phyloP scores from a whole-genome alignment of 2,797 vertebrate genomes.

The Poeciliopsis infans region DNA sequence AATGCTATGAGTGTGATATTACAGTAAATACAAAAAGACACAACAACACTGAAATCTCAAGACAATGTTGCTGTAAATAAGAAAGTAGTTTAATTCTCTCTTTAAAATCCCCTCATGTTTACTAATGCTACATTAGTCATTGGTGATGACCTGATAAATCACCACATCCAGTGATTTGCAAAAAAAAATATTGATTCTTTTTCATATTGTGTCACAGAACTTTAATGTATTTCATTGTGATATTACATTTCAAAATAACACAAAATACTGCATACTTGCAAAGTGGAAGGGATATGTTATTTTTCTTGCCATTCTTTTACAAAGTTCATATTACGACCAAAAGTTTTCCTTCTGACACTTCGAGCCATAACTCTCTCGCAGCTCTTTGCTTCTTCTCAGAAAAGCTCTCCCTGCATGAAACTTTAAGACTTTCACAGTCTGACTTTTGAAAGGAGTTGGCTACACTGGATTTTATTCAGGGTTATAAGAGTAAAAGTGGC shows the following conservation, averaged over 20 bases:
- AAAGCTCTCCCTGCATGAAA: not conserved
- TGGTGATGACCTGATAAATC: constrained; percentile 44
- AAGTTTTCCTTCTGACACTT: not conserved
- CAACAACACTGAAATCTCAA: constrained; percentile 31
- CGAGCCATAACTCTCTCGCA: not conserved
- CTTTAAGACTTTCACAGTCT: not conserved
- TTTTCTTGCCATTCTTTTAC: not conserved
- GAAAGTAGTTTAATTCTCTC: constrained; percentile 18
- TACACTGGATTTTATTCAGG: not conserved
- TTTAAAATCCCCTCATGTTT: constrained; percentile 9
- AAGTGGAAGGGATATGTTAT: not conserved
- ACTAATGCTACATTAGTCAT: constrained; percentile 32
- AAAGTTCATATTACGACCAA: not conserved
- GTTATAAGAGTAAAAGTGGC: not conserved
- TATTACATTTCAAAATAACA: not conserved
- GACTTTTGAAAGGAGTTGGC: not conserved
- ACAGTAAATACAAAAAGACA: constrained; percentile 30
- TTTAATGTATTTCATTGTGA: not conserved
- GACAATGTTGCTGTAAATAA: constrained; percentile 46
- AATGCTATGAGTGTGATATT: constrained; percentile 34
- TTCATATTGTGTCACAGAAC: not conserved
- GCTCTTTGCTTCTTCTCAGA: not conserved
- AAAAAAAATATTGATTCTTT: not conserved
- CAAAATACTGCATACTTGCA: not conserved
- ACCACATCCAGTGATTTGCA: constrained; percentile 11